Percentiles rank a stretch among this genome's conserved stretches.
Conservation (phyloP, 2,113 vertebrate genomes). For the Redunca redunca region DNA sequence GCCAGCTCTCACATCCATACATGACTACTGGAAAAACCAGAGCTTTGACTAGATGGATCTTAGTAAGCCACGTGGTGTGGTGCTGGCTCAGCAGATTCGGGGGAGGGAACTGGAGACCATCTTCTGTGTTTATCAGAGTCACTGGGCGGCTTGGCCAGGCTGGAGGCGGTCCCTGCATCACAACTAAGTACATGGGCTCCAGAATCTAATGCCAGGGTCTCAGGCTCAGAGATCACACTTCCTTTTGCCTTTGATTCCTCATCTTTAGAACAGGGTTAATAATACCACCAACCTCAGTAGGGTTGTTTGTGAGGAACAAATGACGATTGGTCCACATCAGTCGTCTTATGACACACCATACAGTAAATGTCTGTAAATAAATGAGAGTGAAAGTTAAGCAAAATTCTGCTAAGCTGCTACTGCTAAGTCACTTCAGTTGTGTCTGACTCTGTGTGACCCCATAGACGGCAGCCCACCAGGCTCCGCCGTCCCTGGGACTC, state of each 20-base stretch:
- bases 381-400: not conserved
- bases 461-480: no score
- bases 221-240: not conserved
- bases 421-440: no score
- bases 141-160: not conserved
- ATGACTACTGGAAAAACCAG: not conserved
- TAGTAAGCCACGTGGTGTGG: not conserved
- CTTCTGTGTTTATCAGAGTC: not conserved
- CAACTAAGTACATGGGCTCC: accelerated
- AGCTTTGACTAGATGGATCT: not conserved
- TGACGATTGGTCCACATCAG: not conserved
- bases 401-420: not conserved
- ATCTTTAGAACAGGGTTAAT: not conserved
- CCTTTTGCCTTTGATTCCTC: not conserved
- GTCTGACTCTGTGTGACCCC: no score
- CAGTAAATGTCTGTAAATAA: not conserved
- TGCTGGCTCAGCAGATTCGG: not conserved
- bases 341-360: not conserved
- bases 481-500: no score
- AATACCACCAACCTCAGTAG: not conserved
- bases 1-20: not conserved
- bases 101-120: not conserved
- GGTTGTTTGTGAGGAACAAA: not conserved
- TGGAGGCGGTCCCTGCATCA: accelerated
- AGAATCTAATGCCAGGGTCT: not conserved